A percentile compares a stretch with the other conserved stretches of the same genome.
Evolutionary conservation across 1,140 invertebrate genomes (phyloP).

Genomic region (Drosophila nikananu): DNA sequence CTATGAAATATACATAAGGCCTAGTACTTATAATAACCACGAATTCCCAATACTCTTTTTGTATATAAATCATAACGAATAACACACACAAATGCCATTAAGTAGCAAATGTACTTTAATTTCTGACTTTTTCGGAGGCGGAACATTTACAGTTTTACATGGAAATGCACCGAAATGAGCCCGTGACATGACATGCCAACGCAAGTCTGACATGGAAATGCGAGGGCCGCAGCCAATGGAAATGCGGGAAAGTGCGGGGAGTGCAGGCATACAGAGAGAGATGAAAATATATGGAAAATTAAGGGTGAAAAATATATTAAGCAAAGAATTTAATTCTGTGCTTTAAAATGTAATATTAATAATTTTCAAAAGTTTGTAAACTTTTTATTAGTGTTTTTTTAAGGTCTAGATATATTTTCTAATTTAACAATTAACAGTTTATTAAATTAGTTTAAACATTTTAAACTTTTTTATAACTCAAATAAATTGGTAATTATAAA

Average conservation of each 20-base stretch:
- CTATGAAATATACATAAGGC: constrained; percentile 17
- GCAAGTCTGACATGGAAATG: constrained; percentile 65
- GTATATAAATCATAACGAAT: too few relatives aligned
- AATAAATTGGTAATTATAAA: too few relatives aligned
- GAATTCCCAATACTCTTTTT: constrained; percentile 28
- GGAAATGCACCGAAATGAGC: constrained; percentile 78
- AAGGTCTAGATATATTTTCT: too few relatives aligned
- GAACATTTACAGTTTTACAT: constrained; percentile 61
- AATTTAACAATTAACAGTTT: too few relatives aligned
- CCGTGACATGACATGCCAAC: constrained; percentile 75
- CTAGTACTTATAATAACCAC: not conserved
- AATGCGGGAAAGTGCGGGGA: constrained; percentile 15
- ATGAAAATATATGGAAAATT: not conserved
- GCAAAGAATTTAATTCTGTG: not conserved
- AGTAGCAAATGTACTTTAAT: constrained; percentile 11
- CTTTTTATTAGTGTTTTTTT: too few relatives aligned
- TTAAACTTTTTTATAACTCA: too few relatives aligned
- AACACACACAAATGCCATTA: constrained; percentile 10
- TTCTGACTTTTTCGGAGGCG: constrained; percentile 22
- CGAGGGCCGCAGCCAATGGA: constrained; percentile 31
- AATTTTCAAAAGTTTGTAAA: too few relatives aligned
- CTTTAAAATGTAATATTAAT: not conserved
- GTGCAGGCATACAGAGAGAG: not conserved
- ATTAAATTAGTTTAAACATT: too few relatives aligned
- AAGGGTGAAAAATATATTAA: not conserved